phyloP scores from a whole-genome alignment of 2,888 invertebrate species.

The Maniola hyperantus region DNA sequence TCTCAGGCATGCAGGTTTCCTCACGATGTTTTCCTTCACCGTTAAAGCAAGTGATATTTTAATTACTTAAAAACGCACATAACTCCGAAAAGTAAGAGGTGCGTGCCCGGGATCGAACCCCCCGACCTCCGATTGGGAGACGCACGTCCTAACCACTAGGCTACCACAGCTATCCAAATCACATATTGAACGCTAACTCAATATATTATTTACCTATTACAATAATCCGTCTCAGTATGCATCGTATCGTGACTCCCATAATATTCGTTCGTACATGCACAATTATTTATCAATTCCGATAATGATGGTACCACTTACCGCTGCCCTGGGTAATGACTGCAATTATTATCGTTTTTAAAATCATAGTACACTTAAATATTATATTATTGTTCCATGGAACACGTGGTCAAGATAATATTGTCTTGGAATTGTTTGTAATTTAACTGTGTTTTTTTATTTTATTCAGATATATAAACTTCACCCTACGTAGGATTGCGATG shows the following conservation, averaged over 20 bases:
- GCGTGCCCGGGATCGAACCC: too few species aligned
- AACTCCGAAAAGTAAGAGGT: too few species aligned
- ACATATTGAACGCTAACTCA: neutral
- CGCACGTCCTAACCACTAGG: too few species aligned
- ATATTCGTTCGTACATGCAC: constrained; percentile 42
- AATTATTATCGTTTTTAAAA: constrained; percentile 55
- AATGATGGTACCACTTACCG: constrained; percentile 57
- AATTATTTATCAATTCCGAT: constrained; percentile 76
- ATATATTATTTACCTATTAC: constrained; percentile 7
- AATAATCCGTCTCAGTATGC: constrained; percentile 2
- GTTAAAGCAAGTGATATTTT: too few species aligned
- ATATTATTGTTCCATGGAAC: constrained; percentile 20
- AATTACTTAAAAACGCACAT: too few species aligned
- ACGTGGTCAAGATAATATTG: constrained; percentile 35
- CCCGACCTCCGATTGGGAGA: too few species aligned
- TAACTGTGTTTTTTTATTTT: neutral
- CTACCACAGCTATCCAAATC: constrained; percentile 3
- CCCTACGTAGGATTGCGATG: too few species aligned
- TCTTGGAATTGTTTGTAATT: constrained; percentile 9
- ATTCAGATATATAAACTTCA: too few species aligned
- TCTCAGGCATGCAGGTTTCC: too few species aligned
- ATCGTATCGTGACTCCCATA: constrained; percentile 34
- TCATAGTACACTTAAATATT: constrained; percentile 35
- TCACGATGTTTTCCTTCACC: too few species aligned
- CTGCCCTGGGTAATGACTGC: constrained; percentile 53